Evolutionary conservation across 1,140 invertebrate genomes (phyloP), one percentile per base, ranked within the genome.

Genomic region (Drosophila watanabei): DNA sequence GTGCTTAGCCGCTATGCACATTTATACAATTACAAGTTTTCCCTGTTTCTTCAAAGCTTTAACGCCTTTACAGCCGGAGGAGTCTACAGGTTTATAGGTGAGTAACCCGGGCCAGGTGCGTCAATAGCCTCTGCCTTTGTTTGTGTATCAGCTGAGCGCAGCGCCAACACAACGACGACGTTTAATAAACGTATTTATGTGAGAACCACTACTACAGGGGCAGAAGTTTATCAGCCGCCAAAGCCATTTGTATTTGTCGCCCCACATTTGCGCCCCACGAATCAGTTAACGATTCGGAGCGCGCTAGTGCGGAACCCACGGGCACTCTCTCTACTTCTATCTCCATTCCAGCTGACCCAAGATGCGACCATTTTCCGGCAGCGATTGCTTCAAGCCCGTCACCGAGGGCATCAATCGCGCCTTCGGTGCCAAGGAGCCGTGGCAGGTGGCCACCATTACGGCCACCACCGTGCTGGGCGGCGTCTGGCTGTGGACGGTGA

Each of bases 361-460:
- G 58, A 90, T 91, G 82, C 83, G 83, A 66, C 80, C 76, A 43
- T 89, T 89, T 45, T 73, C 66, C 59, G 79, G 75, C 61, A 75
- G 63, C 48, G 92, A 92, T 45, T 92, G 77, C 59, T 45, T 83
- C 11, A 92, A 86, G 62, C 64, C 82, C 48, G 64, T 93, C 46
- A 66, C 80, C 39, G 79, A 78, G 56, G 83, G 80, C 49, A 78
- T 93, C 9, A 97, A 97, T 92, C 93, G 93, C 30, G 79, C 94
- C 4, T 96, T 97, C 84, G 94, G 94, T 54, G 94, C 94, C 37
- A 95, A 94, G 86, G 96, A 97, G 92, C 96, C 96, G 80, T 97
- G 96, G 96, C 95, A 97, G 93, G 95, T 97, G 72, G 95, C 95
- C 1, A 94, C 95, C 9, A 95, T 96, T 80, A 97, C 96, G 20